Conservation (phyloP, 2,797 vertebrate genomes). For the Lepus oiostolus region DNA sequence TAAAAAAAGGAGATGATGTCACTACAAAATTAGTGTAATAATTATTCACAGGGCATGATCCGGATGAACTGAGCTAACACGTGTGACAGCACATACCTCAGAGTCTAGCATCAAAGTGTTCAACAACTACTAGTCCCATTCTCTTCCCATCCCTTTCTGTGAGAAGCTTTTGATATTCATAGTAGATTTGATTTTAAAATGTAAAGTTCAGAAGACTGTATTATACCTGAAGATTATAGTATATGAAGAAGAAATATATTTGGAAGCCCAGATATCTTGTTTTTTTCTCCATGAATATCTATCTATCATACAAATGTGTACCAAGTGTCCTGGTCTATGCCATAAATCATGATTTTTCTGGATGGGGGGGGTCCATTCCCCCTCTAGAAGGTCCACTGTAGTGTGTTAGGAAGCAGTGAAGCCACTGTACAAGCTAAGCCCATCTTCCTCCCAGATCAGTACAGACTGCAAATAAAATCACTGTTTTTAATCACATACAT, state of each 20-base stretch:
- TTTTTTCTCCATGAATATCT: not conserved
- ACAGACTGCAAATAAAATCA: not conserved
- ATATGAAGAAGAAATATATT: not conserved
- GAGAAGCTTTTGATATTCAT: conserved; percentile 6
- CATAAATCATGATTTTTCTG: not conserved
- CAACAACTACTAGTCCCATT: not conserved
- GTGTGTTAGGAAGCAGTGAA: not conserved
- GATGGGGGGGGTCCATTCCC: too few species aligned
- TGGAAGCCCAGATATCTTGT: not conserved
- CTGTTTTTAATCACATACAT: not conserved
- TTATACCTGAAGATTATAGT: not conserved
- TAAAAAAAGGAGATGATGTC: not conserved
- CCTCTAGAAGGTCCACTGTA: not conserved
- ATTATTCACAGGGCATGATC: not conserved
- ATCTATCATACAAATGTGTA: not conserved
- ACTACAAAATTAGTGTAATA: not conserved
- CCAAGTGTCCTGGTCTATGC: not conserved
- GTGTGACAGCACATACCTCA: not conserved
- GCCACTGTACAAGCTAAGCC: not conserved
- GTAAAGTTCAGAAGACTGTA: conserved; percentile 36
- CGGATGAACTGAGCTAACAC: not conserved
- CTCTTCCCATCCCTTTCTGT: not conserved
- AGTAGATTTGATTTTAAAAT: conserved; percentile 36
- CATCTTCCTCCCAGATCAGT: not conserved
- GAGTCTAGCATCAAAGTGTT: not conserved